These are phyloP conservation scores for Hypolimnas misippus DNA, from an alignment of 2,888 invertebrate species.

Conservation along the genomic window DNA sequence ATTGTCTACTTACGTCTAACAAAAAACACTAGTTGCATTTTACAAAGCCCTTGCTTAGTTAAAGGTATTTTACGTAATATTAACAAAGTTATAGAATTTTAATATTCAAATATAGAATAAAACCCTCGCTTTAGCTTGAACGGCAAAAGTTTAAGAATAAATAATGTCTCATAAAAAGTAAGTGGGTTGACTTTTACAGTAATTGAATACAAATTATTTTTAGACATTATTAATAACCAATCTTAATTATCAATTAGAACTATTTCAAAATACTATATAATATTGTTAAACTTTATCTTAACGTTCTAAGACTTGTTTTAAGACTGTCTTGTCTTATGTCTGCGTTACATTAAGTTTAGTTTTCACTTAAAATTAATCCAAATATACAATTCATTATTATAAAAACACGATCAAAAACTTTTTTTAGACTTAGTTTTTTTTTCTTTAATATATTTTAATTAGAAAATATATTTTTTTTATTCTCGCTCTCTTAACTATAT, in stretches of 20 bases:
- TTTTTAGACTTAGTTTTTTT: conserved; percentile 44
- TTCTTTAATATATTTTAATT: conserved; percentile 37
- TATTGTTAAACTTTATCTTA: neutral
- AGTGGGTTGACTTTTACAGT: too few relatives aligned
- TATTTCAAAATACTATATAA: too few relatives aligned
- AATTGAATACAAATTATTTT: too few relatives aligned
- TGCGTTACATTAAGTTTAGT: conserved; percentile 24
- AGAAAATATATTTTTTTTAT: conserved; percentile 48
- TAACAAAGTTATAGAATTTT: too few relatives aligned
- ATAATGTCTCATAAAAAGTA: too few relatives aligned
- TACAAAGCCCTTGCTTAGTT: neutral
- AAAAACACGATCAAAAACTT: conserved; percentile 47
- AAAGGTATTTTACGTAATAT: too few relatives aligned
- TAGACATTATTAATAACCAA: too few relatives aligned
- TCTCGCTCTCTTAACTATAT: conserved; percentile 42
- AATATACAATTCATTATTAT: conserved; percentile 43
- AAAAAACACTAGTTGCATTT: neutral
- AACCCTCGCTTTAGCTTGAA: too few relatives aligned
- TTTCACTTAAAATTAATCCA: conserved; percentile 32
- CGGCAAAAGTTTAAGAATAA: too few relatives aligned
- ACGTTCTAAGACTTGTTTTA: conserved; percentile 6
- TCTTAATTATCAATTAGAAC: too few relatives aligned
- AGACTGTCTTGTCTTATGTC: conserved; percentile 24
- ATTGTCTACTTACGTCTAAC: neutral
- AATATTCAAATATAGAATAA: too few relatives aligned